Base-by-base conservation (phyloP, 2,113 vertebrate species). In the Mesitornis unicolor region DNA sequence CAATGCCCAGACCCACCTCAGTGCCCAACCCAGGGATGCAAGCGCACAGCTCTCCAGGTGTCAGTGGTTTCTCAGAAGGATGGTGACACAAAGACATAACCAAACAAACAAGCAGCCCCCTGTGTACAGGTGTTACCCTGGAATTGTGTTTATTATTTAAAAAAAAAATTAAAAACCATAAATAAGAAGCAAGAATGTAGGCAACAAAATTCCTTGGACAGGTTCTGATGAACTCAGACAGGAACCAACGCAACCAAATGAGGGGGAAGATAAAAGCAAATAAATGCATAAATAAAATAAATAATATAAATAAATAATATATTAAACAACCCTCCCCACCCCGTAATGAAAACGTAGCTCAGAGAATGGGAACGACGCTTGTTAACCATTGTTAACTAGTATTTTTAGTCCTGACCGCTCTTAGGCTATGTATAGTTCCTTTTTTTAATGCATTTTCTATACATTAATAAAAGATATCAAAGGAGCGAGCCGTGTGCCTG, bases 361-460 rank as follows among this genome's bases (percentile, higher is more conserved):
- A 22, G 98, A 98, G 98, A 98, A 98, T 98, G 98, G 98, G 98
- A 98, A 95, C 82, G 87, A 97, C 42, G 94, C 97, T 98, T 97
- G 98, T 98, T 98, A 98, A 98, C 98, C 98, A 98, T 99, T 98
- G 98, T 98, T 99, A 99, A 99, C 98, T 98, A 97, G 98, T 98
- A 98, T 98, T 99, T 98, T 98, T 99, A 99, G 99, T 99, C 99
- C 98, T 98, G 98, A 98, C 98, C 84, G 94, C 98, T 98, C 98
- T 98, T 98, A 98, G 98, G 98, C 97, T 98, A 98, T 99, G 98
- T 99, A 99, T 99, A 99, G 98, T 98, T 99, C 99, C 99, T 99
- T 99, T 99, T 98, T 99, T 99, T 99, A 99, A 99, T 99, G 99
- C 98, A 99, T 99, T 99, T 99, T 99, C 99, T 99, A 99, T 99